phyloP scores from a whole-genome alignment of 1,140 invertebrate genomes.

The Drosophila quadrilineata region DNA sequence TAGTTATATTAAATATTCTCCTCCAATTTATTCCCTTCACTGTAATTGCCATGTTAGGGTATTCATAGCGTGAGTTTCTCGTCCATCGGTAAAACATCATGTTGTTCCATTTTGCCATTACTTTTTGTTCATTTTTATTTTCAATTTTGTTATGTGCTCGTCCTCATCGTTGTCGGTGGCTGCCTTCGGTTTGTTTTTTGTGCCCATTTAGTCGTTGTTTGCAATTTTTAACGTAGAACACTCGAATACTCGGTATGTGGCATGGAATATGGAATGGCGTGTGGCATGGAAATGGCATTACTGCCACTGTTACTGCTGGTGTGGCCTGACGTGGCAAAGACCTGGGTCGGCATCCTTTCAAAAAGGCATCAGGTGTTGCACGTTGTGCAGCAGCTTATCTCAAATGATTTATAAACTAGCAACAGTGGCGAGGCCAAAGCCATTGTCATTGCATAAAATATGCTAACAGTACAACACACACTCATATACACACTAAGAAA shows the following conservation, averaged over 20 bases:
- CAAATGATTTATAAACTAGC: slow-evolving; percentile 81
- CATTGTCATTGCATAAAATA: slow-evolving; percentile 81
- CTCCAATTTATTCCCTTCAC: no score
- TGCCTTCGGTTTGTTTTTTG: slow-evolving; percentile 46
- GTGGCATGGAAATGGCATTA: not conserved
- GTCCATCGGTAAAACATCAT: slow-evolving; percentile 7
- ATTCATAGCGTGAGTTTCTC: not conserved
- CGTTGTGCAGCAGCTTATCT: slow-evolving; percentile 80
- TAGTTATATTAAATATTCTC: no score
- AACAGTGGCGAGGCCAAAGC: slow-evolving; percentile 80
- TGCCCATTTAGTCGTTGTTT: slow-evolving; percentile 73
- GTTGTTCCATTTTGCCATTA: slow-evolving; percentile 34
- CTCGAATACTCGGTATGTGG: slow-evolving; percentile 31
- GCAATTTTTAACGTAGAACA: slow-evolving; percentile 66
- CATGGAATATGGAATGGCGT: not conserved
- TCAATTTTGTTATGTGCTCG: slow-evolving; percentile 65
- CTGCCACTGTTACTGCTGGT: no score
- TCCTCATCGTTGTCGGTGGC: slow-evolving; percentile 12
- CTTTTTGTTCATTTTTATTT: slow-evolving; percentile 48
- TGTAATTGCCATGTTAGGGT: slow-evolving; percentile 8
- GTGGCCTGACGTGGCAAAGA: slow-evolving; percentile 11
- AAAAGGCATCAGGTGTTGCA: slow-evolving; percentile 80
- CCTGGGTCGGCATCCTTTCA: slow-evolving; percentile 67
- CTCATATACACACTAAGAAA: no score
- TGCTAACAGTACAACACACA: slow-evolving; percentile 66